Evolutionary conservation across 2,113 vertebrate species (phyloP), one percentile per base, ranked within the genome.

Genomic region (Phycodurus eques): DNA sequence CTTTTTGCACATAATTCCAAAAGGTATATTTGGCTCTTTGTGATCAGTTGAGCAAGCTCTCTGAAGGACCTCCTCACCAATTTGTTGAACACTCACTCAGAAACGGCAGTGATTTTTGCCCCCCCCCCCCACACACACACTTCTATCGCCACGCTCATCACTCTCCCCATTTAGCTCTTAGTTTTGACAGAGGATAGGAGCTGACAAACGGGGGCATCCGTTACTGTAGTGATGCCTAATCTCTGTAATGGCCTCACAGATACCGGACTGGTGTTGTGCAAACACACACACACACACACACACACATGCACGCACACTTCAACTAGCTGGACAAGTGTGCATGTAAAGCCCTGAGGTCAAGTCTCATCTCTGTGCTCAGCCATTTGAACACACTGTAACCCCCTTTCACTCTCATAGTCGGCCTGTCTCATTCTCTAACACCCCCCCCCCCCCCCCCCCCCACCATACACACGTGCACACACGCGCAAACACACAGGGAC

Each of bases 221-320:
- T 91, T 92, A 95, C 90, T 90, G 85, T 91, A 88, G 84, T 86
- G 22, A 81, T 71, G 89, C 81, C 83, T 95, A 96, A 96, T 96
- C 94, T 94, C 89, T 94, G 92, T 96, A 96, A 96, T 96, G 92
- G 93, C 87, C 92, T 72, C 88, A 91, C 83, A 89, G 75, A 88
- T 86, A 71, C 80, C 87, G 84, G 87, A 90, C 93, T 88, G 90
- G 92, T 81, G 89, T 89, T 92, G 87, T 92, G 88, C 82, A 79
- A 86, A 83, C 75, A 80, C 77, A 63, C 75, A 72, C 78, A 72
- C 70, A 77, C 39, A 68, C 66, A 70, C 63, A 54, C 46, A 67
- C 35, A 77, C 66, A 69, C 67, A 70, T 46, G 46, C 73, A 61
- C 68, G 65, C 61, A 76, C 67, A 76, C 82, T 62, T 76, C 73